Evolutionary conservation across 1,140 invertebrate species (phyloP), one percentile per base, ranked within the genome.

Genomic region (Pomacea maculata): DNA sequence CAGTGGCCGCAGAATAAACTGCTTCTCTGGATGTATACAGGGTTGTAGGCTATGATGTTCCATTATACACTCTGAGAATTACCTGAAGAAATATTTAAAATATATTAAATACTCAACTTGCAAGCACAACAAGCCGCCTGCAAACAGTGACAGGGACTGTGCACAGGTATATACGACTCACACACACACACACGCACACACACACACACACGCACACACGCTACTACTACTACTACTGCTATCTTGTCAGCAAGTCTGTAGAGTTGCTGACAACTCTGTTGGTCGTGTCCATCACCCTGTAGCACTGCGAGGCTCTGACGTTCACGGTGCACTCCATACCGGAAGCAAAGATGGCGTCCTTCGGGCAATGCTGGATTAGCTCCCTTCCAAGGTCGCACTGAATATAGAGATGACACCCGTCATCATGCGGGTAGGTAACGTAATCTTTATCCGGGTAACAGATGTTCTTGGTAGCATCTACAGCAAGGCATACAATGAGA

Each of bases 391-490:
- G 17, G 77, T 57, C 21, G 57, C 77, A 78, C 65, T 70, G 65
- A 17, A 57, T 70, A 54, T 54, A 78, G 65, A 45, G n/a, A 8
- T 29, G 64, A 45, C 77, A 78, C 54, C 57, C 65, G 17, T n/a
- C 17, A 8, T 54, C 45, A 54, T 78, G 45, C 10, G 77, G 17
- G n/a, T 55, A 68, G 12, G 65, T 78, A n/a, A 78, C 57, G 29
- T 67, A 63, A 67, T 78, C 77, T 25, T 78, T 78, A 65, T 78
- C 77, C 10, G 77, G 77, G 52, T 78, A 78, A 52, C 77, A 78
- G 5, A 54, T n/a, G 15, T 65, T 29, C n/a, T 25, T 25, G 11
- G 14, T 4, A 8, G 17, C 15, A 12, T 78, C 77, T 78, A 52
- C 8, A 54, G 57, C 57, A 61, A 61, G 15, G 57, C 0, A 17